These are phyloP conservation scores for Drosophila kuntzei DNA, from an alignment of 2,888 invertebrate species.

Conservation along the genomic window DNA sequence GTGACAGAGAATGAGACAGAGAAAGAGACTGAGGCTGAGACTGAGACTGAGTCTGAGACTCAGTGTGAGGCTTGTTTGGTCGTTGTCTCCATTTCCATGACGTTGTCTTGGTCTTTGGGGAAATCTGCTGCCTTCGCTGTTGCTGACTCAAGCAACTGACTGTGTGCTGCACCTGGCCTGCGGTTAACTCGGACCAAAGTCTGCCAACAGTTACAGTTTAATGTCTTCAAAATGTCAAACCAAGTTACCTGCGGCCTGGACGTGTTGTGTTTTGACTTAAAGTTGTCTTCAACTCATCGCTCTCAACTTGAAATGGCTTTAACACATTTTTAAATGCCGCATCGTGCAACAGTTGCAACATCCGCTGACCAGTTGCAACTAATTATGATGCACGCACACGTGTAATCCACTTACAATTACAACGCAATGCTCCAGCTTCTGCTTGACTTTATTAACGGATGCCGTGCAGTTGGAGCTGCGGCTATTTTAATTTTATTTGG, in stretches of 20 bases:
- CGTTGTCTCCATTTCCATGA: constrained; percentile 52
- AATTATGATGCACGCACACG: constrained; percentile 41
- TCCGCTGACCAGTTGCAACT: constrained; percentile 20
- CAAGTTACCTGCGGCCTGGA: constrained; percentile 49
- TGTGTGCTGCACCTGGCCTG: constrained; percentile 54
- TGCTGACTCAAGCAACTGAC: constrained; percentile 11
- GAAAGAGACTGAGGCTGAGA: not conserved
- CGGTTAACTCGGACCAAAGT: constrained; percentile 39
- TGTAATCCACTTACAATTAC: constrained; percentile 50
- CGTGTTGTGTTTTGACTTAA: constrained; percentile 29
- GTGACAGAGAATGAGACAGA: not conserved
- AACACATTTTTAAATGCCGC: constrained; percentile 24
- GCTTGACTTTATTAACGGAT: constrained; percentile 46
- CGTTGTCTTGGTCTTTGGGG: constrained; percentile 67
- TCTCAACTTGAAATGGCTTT: constrained; percentile 8
- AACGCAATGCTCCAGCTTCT: constrained; percentile 4
- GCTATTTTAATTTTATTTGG: constrained; percentile 39
- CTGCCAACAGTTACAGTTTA: constrained; percentile 69
- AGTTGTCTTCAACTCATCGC: not conserved
- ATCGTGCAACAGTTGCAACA: constrained; percentile 31
- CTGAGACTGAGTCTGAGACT: constrained; percentile 2
- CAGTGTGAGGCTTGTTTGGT: constrained; percentile 14
- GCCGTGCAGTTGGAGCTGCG: constrained; percentile 17
- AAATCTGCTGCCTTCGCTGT: constrained; percentile 59
- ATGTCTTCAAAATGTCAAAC: constrained; percentile 73